Evolutionary conservation across 2,113 vertebrate genomes (phyloP).

Genomic region (Calidris pygmaea): DNA sequence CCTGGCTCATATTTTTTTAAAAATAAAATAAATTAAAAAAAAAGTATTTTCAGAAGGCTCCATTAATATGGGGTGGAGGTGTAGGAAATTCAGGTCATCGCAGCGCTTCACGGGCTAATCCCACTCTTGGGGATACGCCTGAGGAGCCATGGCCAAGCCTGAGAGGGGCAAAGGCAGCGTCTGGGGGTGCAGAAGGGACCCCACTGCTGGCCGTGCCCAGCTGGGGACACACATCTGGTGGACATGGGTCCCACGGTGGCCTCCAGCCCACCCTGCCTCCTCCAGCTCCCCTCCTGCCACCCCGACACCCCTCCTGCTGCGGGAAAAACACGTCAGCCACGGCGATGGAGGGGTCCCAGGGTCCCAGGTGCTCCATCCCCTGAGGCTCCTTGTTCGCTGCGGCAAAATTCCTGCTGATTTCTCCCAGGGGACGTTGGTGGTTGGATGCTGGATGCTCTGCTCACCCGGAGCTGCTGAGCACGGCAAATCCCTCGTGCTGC

Average conservation of each 20-base stretch:
- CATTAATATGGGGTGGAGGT: neutral
- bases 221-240: fast-evolving
- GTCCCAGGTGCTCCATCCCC: neutral
- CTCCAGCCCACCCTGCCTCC: neutral
- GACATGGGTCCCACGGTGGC: neutral
- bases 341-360: fast-evolving
- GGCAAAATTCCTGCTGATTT: neutral
- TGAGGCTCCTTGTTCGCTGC: fast-evolving
- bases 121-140: neutral
- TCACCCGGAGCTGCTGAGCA: fast-evolving
- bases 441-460: neutral
- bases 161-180: neutral
- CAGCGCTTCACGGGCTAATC: neutral
- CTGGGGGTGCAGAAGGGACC: fast-evolving
- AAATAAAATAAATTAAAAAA: too few species aligned
- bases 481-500: fast-evolving
- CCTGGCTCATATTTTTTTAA: neutral
- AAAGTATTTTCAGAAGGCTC: neutral
- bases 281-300: neutral
- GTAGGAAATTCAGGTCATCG: neutral
- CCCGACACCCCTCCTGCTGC: neutral
- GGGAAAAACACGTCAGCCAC: neutral
- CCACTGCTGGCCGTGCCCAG: neutral
- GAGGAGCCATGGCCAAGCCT: fast-evolving
- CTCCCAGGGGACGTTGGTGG: fast-evolving